Conservation (phyloP, 2,888 invertebrate species). For the Micoletzkya japonica region DNA sequence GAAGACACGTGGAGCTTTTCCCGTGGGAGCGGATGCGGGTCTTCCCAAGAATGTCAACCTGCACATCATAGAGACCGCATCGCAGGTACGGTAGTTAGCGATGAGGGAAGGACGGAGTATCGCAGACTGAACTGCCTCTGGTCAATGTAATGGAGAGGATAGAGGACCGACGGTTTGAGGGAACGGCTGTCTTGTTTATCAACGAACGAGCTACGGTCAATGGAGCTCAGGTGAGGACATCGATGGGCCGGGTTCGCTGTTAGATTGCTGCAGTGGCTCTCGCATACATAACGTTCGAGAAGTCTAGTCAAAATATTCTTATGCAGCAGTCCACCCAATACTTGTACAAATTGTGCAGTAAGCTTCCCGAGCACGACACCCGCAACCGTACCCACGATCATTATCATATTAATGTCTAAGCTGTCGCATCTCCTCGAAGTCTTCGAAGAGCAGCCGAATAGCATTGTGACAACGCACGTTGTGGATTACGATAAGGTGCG, state of each 20-base stretch:
- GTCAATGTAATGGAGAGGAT: slow-evolving; percentile 2
- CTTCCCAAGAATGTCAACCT: slow-evolving; percentile 8
- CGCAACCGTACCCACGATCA: too few species aligned
- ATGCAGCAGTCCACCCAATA: too few species aligned
- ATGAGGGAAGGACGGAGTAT: too few species aligned
- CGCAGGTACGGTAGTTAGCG: slow-evolving; percentile 17
- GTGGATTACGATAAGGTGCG: slow-evolving; percentile 14
- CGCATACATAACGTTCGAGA: too few species aligned
- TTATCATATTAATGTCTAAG: too few species aligned
- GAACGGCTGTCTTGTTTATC: background rate
- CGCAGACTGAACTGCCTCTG: slow-evolving; percentile 13
- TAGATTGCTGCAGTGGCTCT: too few species aligned
- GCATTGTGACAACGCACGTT: slow-evolving; percentile 2
- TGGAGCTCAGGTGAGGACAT: background rate
- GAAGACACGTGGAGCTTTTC: slow-evolving; percentile 23
- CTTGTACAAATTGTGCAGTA: too few species aligned
- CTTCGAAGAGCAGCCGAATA: slow-evolving; percentile 6
- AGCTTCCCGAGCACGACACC: too few species aligned
- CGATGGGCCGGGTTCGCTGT: too few species aligned
- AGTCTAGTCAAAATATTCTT: too few species aligned
- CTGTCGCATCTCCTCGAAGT: slow-evolving; percentile 4
- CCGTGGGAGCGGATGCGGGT: slow-evolving; percentile 32
- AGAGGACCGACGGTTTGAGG: too few species aligned
- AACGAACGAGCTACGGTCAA: background rate
- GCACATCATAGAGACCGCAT: slow-evolving; percentile 1